Percentiles rank a stretch among this genome's conserved stretches.
Conservation (phyloP, 2,888 invertebrate genomes). For the Nephrotoma appendiculata region DNA sequence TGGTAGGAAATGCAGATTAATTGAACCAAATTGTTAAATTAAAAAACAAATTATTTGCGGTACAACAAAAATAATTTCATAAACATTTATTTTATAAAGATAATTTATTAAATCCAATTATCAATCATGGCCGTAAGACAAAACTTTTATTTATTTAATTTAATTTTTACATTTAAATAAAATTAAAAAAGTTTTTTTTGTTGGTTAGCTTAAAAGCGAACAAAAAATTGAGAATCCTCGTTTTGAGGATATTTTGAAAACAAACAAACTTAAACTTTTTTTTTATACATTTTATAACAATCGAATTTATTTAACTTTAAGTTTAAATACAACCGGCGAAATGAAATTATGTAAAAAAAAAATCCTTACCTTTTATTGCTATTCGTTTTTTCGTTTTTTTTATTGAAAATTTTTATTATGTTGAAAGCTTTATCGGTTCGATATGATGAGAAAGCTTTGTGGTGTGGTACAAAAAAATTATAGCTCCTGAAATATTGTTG, state of each 20-base stretch:
- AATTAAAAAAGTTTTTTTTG: not conserved
- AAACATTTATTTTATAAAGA: not conserved
- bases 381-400: not conserved
- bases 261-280: not conserved
- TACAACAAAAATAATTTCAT: not conserved
- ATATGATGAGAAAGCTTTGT: not conserved
- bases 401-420: not conserved
- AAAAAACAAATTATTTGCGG: not conserved
- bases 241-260: not conserved
- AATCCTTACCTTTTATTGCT: not conserved
- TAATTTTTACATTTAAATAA: not conserved
- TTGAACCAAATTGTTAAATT: not conserved
- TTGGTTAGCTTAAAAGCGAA: not conserved
- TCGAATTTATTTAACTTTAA: not conserved
- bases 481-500: not conserved
- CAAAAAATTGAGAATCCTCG: not conserved
- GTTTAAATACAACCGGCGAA: not conserved
- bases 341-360: not conserved
- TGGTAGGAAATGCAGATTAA: too few relatives aligned
- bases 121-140: not conserved
- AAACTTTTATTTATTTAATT: not conserved
- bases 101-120: not conserved
- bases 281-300: not conserved
- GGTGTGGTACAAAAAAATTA: not conserved
- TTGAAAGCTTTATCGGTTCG: not conserved